Percentiles rank a stretch among this genome's conserved stretches.
Conservation (phyloP, 2,888 invertebrate species). For the Agrilus biguttatus region DNA sequence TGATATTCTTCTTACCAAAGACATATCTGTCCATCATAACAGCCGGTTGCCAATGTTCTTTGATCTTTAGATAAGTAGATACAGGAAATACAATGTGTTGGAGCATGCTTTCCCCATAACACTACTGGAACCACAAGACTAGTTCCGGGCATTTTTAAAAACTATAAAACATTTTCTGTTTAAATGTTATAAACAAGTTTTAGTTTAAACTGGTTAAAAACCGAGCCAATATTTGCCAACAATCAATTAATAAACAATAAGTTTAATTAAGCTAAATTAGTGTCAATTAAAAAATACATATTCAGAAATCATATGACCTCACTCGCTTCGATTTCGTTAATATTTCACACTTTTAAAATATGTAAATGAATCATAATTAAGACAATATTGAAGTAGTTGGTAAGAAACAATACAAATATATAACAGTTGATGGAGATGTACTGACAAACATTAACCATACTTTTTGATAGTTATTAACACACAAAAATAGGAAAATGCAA, state of each 20-base stretch:
- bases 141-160: constrained; percentile 54
- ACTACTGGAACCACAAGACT: constrained; percentile 94
- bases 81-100: constrained; percentile 92
- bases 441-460: constrained; percentile 9
- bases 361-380: too few species aligned
- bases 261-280: constrained; percentile 20
- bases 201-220: too few species aligned
- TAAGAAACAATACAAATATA: too few species aligned
- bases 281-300: constrained; percentile 17
- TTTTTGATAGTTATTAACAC: constrained; percentile 10
- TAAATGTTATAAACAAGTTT: too few species aligned
- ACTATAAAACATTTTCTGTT: constrained; percentile 5
- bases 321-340: constrained; percentile 1
- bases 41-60: constrained; percentile 86
- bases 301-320: constrained; percentile 12
- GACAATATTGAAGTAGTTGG: too few species aligned
- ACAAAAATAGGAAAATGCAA: constrained; percentile 2
- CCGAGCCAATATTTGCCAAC: constrained; percentile 5
- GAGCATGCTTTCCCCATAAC: constrained; percentile 91
- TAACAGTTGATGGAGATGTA: neutral
- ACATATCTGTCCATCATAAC: constrained; percentile 96
- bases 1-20: constrained; percentile 54
- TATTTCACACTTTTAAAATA: too few species aligned
- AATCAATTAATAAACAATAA: constrained; percentile 9
- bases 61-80: constrained; percentile 86